Base-by-base conservation (phyloP, 2,888 invertebrate genomes). In the Gastrophysa polygoni region DNA sequence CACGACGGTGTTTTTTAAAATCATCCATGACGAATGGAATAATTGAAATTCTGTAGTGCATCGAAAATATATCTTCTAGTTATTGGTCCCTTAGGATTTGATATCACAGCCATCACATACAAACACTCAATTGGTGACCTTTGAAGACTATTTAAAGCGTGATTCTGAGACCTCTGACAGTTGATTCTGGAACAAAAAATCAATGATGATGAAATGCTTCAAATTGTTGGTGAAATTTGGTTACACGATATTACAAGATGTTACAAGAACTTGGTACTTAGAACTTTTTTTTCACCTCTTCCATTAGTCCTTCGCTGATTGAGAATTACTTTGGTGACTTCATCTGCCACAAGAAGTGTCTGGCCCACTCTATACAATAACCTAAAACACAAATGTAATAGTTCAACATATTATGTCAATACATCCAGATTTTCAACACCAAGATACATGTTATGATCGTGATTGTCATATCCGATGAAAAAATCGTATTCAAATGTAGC, bases 321-420 rank as follows among this genome's bases (percentile, higher is more conserved):
- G 62, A 88, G 81, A 70, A 91, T 83, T 14, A 91, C 90, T 77
- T 87, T 87, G 50, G 90, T 87, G 73, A 92, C 88, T 76, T 92
- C 89, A 75, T 90, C 90, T 51, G 94, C 93, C 69, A 85, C 87
- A 59, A 90, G 74, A 1, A 91, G 87, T 71, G 88, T 89, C 78
- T 88, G 88, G 63, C 89, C 75, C 64, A 88, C 88, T 75, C 88
- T 88, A 75, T 89, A 87, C 67, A 89, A 82, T 76, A 93, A 80
- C 77, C 94, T 94, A 78, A 18, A 80, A 77, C 66, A 58, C 18
- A 6, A 52, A 18, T 21, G n/a, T 34, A 34, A 51, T 57, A 61
- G 2, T 21, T 47, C n/a, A n/a, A n/a, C n/a, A n/a, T n/a, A n/a
- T n/a, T n/a, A n/a, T n/a, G n/a, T n/a, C n/a, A n/a, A n/a, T n/a